These are phyloP conservation scores for Saccopteryx bilineata DNA, from an alignment of 2,113 vertebrate species.

Conservation along the genomic window DNA sequence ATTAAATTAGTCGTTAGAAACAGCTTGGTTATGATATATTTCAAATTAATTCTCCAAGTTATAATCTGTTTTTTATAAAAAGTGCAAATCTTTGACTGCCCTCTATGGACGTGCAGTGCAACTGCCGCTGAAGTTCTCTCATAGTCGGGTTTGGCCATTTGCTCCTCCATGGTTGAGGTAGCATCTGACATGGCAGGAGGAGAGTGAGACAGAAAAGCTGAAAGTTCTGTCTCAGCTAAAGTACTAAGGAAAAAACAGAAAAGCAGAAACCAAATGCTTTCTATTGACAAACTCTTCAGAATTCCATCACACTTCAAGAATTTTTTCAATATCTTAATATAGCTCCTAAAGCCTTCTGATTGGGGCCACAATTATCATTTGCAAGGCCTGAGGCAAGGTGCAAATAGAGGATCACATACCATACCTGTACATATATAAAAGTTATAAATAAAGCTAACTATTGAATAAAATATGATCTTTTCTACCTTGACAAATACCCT, in stretches of 20 bases:
- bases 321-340: neutral
- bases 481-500: neutral
- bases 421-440: neutral
- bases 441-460: neutral
- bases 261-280: neutral
- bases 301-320: neutral
- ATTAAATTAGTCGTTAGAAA: conserved; percentile 79
- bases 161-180: neutral
- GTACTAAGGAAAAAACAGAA: neutral
- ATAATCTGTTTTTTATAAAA: conserved; percentile 42
- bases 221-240: neutral
- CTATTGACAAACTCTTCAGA: neutral
- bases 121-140: neutral
- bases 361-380: neutral
- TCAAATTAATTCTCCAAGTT: conserved; percentile 54
- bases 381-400: neutral
- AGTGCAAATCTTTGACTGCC: neutral
- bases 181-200: neutral
- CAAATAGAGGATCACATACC: neutral
- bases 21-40: conserved; percentile 70
- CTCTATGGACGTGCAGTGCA: neutral
- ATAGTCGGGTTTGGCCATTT: rapidly evolving
- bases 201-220: neutral
- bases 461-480: conserved; percentile 12
- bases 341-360: neutral